Conservation (phyloP, 2,113 vertebrate genomes). For the Hypomesus transpacificus region DNA sequence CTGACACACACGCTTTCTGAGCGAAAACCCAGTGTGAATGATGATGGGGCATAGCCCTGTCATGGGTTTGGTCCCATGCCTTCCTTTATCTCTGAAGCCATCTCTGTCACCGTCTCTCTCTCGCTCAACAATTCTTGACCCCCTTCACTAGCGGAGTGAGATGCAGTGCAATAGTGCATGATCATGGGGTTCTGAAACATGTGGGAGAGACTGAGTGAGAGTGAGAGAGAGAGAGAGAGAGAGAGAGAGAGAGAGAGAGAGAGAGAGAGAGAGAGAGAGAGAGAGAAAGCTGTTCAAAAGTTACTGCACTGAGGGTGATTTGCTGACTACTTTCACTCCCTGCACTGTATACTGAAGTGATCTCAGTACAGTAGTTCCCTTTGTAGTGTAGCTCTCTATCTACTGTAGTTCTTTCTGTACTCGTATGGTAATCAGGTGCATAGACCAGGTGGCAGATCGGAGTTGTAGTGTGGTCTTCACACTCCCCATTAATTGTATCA, state of each 20-base stretch:
- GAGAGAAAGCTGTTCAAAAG: background rate
- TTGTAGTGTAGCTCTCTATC: no score
- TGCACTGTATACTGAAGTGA: no score
- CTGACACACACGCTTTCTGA: background rate
- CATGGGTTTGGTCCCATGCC: background rate
- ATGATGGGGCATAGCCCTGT: background rate
- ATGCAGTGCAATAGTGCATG: no score
- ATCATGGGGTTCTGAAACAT: slow-evolving; percentile 14
- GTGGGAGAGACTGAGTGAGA: background rate
- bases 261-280: background rate
- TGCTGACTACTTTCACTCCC: no score
- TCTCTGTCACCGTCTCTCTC: background rate
- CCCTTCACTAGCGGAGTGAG: no score
- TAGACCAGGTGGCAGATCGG: no score
- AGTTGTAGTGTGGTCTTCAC: no score
- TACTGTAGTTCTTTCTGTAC: no score
- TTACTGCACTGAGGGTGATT: no score
- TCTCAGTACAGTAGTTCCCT: no score
- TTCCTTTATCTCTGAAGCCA: background rate
- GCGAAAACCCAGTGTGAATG: slow-evolving; percentile 14
- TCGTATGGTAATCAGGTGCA: no score
- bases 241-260: background rate
- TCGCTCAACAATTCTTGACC: background rate
- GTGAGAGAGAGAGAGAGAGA: background rate
- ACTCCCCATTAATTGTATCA: background rate